Percentiles rank a stretch among this genome's conserved stretches.
Conservation (phyloP, 92 coral and sea anemone species). For the Bergia sp. region DNA sequence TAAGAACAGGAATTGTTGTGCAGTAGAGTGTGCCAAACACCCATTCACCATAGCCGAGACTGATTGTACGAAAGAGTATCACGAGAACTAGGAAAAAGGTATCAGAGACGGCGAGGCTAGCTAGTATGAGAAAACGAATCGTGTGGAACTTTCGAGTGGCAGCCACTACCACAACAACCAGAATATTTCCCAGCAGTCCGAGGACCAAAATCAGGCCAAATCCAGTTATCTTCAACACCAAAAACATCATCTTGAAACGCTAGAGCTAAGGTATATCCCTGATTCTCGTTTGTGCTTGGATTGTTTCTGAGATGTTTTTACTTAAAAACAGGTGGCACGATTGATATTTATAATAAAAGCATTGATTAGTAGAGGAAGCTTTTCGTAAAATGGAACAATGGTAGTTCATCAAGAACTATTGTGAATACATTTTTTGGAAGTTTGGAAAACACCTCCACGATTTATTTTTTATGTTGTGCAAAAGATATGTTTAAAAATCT, state of each 20-base stretch:
- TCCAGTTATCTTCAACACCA: neutral
- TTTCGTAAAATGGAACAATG: too few species aligned
- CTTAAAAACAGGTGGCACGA: too few species aligned
- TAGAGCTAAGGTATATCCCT: neutral
- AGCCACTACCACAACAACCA: neutral
- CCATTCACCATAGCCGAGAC: conserved; percentile 10
- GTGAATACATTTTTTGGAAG: too few species aligned
- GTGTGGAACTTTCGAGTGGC: neutral
- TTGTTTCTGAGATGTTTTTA: too few species aligned
- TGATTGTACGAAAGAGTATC: conserved; percentile 1
- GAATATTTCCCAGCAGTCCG: conserved; percentile 22
- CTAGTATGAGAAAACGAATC: conserved; percentile 11
- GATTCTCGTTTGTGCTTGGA: neutral
- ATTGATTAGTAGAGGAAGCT: too few species aligned
- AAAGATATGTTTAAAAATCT: too few species aligned
- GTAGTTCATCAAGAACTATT: too few species aligned
- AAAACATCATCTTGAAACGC: too few species aligned
- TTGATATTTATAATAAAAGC: too few species aligned
- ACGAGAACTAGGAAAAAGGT: conserved; percentile 1
- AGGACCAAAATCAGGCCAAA: neutral
- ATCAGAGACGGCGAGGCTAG: conserved; percentile 26
- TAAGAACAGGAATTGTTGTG: neutral
- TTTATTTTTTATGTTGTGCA: too few species aligned
- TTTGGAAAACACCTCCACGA: too few species aligned
- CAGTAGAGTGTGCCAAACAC: neutral